Conservation (phyloP, 2,888 invertebrate species). For the Thecocarcelia acutangulata region DNA sequence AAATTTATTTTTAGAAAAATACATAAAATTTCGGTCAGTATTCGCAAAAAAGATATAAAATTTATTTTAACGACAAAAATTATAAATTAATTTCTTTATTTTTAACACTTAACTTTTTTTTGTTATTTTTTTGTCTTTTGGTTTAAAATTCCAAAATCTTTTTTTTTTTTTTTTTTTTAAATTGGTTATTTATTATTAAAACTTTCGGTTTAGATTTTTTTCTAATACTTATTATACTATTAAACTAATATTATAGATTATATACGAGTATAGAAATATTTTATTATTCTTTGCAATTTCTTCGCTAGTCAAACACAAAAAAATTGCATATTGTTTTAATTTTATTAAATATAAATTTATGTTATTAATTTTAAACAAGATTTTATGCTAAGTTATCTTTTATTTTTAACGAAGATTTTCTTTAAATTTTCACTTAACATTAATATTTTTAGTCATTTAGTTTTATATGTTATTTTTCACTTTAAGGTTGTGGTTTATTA, state of each 20-base stretch:
- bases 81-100: constrained; percentile 48
- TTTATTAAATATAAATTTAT: constrained; percentile 20
- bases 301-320: constrained; percentile 69
- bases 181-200: constrained; percentile 28
- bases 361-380: constrained; percentile 37
- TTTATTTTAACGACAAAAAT: constrained; percentile 58
- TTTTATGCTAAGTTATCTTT: constrained; percentile 47
- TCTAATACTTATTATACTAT: too few species aligned
- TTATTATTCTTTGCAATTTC: constrained; percentile 62
- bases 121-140: constrained; percentile 25
- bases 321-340: constrained; percentile 56
- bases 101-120: constrained; percentile 31
- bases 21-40: constrained; percentile 71
- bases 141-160: constrained; percentile 43
- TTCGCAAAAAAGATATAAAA: constrained; percentile 70
- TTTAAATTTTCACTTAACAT: constrained; percentile 55
- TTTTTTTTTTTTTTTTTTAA: constrained; percentile 27
- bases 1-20: constrained; percentile 59
- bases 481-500: constrained; percentile 78
- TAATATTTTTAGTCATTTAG: constrained; percentile 47
- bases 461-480: constrained; percentile 72
- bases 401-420: constrained; percentile 59
- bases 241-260: constrained; percentile 10
- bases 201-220: constrained; percentile 16
- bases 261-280: constrained; percentile 17